Evolutionary conservation across 2,113 vertebrate species (phyloP).

Genomic region (Thymallus thymallus): DNA sequence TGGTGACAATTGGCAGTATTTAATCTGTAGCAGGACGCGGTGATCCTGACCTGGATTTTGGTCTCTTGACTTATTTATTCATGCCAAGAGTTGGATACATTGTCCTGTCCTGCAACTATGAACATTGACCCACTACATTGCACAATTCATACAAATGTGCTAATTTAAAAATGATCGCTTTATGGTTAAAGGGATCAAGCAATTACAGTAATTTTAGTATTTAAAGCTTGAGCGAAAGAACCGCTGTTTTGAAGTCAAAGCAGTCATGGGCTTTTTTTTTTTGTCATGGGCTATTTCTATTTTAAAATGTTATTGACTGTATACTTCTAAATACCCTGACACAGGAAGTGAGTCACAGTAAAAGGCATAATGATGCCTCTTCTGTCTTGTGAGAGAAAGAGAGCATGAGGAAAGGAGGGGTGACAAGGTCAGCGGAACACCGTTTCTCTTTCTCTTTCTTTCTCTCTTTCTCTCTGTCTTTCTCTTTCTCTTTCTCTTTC

Average conservation of each 20-base stretch:
- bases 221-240: neutral
- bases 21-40: neutral
- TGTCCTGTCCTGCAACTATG: neutral
- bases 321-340: neutral
- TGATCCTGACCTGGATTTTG: neutral
- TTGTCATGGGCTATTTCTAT: neutral
- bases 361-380: constrained; percentile 12
- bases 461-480: no score
- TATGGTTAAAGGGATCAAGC: no score
- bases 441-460: constrained; percentile 47
- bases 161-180: neutral
- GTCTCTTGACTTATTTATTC: neutral
- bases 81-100: neutral
- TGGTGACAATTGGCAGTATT: neutral
- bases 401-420: neutral
- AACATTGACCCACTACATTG: neutral
- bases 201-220: neutral
- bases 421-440: constrained; percentile 45
- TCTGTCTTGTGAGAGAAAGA: constrained; percentile 5
- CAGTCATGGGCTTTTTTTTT: neutral
- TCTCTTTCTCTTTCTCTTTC: constrained; percentile 45
- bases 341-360: constrained; percentile 41
- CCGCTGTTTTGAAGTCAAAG: neutral
- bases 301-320: neutral
- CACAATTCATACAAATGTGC: neutral